Conservation (phyloP, 1,140 invertebrate genomes). For the Helicoverpa zea region DNA sequence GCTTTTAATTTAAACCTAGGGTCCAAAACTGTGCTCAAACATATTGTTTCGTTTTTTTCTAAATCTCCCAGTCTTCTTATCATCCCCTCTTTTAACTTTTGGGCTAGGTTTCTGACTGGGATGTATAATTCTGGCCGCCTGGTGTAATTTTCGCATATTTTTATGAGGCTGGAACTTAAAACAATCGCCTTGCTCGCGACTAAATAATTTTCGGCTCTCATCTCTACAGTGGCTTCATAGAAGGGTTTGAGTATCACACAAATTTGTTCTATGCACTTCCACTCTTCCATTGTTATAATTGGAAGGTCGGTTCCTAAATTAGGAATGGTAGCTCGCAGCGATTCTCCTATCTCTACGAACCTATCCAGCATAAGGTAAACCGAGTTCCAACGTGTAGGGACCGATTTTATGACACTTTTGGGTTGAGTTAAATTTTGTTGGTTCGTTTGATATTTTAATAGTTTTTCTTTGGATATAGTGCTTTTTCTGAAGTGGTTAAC, state of each 20-base stretch:
- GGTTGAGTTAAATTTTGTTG: constrained; percentile 8
- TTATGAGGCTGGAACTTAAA: constrained; percentile 38
- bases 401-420: constrained; percentile 32
- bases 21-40: constrained; percentile 16
- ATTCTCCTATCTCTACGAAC: constrained; percentile 37
- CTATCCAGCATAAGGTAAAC: constrained; percentile 42
- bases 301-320: constrained; percentile 40
- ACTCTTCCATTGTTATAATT: constrained; percentile 48
- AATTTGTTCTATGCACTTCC: constrained; percentile 51
- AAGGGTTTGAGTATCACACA: constrained; percentile 52
- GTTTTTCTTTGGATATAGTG: constrained; percentile 10
- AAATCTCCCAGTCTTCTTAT: constrained; percentile 27
- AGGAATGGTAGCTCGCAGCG: constrained; percentile 34
- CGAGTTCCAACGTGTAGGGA: constrained; percentile 50
- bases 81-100: constrained; percentile 33
- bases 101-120: not conserved
- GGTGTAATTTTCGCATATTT: constrained; percentile 10
- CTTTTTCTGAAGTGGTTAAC: constrained; percentile 38
- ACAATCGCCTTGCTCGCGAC: constrained; percentile 36
- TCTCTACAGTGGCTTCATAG: constrained; percentile 44
- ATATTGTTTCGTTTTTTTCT: constrained; percentile 9
- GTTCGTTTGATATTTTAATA: constrained; percentile 42
- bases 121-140: not conserved
- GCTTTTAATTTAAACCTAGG: constrained; percentile 16
- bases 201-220: constrained; percentile 49